A percentile compares a stretch with the other conserved stretches of the same genome.
Evolutionary conservation across 2,888 invertebrate genomes (phyloP).

Genomic region (Hemistola chrysoprasaria): DNA sequence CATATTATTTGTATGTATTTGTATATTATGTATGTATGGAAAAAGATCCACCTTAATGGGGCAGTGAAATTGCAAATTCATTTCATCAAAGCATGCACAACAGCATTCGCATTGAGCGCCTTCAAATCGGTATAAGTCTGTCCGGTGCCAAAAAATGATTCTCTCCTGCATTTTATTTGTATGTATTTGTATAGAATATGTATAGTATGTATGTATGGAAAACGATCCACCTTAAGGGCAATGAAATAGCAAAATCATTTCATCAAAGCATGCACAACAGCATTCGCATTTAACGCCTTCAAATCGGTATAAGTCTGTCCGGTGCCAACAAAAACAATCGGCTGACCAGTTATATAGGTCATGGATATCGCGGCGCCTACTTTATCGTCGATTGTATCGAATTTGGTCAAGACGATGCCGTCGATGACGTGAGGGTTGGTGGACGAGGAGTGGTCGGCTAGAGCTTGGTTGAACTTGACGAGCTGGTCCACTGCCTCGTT

Average conservation of each 20-base stretch:
- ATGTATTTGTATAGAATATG: too few relatives aligned
- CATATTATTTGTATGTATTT: too few relatives aligned
- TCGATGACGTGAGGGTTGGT: constrained; percentile 95
- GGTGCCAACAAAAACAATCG: constrained; percentile 99
- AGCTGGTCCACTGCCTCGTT: constrained; percentile 99
- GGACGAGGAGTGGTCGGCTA: constrained; percentile 94
- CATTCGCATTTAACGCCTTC: constrained; percentile 97
- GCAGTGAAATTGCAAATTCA: too few relatives aligned
- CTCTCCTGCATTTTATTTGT: too few relatives aligned
- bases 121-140: too few relatives aligned
- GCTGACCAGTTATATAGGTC: constrained; percentile 99
- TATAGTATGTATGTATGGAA: too few relatives aligned
- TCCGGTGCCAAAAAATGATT: too few relatives aligned
- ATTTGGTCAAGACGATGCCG: constrained; percentile 99
- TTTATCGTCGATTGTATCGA: constrained; percentile 99
- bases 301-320: constrained; percentile 99
- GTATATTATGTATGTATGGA: too few relatives aligned
- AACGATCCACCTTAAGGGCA: too few relatives aligned
- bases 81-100: too few relatives aligned
- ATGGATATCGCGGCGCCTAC: constrained; percentile 99
- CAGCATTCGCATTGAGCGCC: too few relatives aligned
- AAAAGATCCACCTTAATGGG: too few relatives aligned
- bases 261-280: constrained; percentile 97
- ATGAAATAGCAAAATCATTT: constrained; percentile 67
- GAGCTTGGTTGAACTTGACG: constrained; percentile 98